A percentile compares a stretch with the other conserved stretches of the same genome.
phyloP scores from a whole-genome alignment of 2,113 vertebrate species.

The Barbus barbus region DNA sequence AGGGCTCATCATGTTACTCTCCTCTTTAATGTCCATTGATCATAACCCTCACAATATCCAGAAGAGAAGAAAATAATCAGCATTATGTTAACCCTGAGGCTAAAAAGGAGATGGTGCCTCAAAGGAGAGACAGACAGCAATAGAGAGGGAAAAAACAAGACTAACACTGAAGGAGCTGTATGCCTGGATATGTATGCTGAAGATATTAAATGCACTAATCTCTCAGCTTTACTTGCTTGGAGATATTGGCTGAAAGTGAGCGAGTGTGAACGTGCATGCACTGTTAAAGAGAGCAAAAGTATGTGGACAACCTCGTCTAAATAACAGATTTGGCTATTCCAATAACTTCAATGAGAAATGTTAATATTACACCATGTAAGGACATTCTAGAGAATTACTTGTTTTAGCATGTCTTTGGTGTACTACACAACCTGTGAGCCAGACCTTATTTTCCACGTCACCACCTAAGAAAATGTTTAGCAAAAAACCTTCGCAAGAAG shows the following conservation, averaged over 20 bases:
- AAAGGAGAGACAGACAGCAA: neutral
- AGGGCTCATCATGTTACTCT: neutral
- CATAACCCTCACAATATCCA: constrained; percentile 27
- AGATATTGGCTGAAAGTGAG: constrained; percentile 9
- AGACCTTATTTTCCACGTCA: neutral
- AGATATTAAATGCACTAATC: constrained; percentile 26
- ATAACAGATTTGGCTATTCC: neutral
- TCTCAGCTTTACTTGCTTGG: neutral
- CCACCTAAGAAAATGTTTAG: neutral
- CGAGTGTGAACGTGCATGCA: neutral
- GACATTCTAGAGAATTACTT: neutral
- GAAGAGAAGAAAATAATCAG: constrained; percentile 50
- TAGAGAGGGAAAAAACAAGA: constrained; percentile 19
- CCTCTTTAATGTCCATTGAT: constrained; percentile 17
- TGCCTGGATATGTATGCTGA: neutral
- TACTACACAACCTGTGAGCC: neutral
- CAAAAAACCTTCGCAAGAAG: neutral
- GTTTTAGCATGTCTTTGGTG: neutral
- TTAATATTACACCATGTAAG: neutral
- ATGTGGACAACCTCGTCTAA: neutral
- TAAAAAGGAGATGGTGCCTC: constrained; percentile 37
- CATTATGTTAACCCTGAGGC: constrained; percentile 44
- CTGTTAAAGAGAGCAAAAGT: neutral
- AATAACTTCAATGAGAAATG: neutral
- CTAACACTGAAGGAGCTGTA: constrained; percentile 3